phyloP scores from a whole-genome alignment of 1,140 invertebrate genomes.

The Asobara japonica region DNA sequence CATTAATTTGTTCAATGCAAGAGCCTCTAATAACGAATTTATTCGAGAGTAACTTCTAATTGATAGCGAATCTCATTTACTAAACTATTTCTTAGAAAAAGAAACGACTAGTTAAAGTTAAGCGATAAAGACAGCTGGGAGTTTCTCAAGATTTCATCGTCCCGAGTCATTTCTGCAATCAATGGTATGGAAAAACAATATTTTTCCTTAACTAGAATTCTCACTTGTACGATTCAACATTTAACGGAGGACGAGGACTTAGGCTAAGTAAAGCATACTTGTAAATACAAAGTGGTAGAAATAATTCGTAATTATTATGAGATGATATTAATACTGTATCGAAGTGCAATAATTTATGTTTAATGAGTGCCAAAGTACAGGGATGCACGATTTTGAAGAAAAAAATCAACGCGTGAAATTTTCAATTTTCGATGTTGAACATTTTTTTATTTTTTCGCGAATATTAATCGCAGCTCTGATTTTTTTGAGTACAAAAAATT shows the following conservation, averaged over 20 bases:
- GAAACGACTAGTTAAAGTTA: conserved; percentile 3
- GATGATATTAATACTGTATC: conserved; percentile 52
- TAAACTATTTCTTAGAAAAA: background rate
- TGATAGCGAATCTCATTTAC: no score
- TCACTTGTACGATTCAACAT: conserved; percentile 43
- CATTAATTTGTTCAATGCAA: background rate
- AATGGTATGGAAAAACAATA: background rate
- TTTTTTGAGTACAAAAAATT: no score
- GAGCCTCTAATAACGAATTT: conserved; percentile 39
- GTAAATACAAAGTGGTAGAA: conserved; percentile 47
- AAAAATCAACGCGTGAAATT: background rate
- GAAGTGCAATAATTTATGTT: conserved; percentile 60
- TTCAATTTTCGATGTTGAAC: background rate
- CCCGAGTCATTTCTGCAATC: conserved; percentile 22
- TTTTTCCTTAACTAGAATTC: conserved; percentile 29
- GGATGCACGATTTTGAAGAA: background rate
- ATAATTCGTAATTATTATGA: conserved; percentile 27
- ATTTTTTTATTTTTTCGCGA: no score
- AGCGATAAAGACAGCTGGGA: background rate
- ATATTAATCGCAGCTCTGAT: no score
- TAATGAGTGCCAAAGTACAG: conserved; percentile 59
- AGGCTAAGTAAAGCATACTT: conserved; percentile 48
- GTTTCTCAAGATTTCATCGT: conserved; percentile 17
- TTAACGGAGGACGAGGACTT: conserved; percentile 27
- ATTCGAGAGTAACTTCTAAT: background rate